A percentile compares a stretch with the other conserved stretches of the same genome.
phyloP scores from a whole-genome alignment of 2,797 vertebrate genomes.

The Cossypha niveicapilla region DNA sequence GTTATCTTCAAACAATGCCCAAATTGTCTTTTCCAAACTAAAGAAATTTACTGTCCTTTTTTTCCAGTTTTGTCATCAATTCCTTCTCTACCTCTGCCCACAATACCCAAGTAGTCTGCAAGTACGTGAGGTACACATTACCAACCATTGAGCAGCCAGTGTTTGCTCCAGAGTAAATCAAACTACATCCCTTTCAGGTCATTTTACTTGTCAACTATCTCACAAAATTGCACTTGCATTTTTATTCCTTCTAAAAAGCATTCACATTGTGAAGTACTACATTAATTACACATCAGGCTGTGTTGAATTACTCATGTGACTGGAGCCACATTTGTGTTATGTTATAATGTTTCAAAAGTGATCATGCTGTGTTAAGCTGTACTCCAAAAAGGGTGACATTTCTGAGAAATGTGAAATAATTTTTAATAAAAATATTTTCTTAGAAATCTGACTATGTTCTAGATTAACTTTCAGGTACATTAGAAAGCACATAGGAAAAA shows the following conservation, averaged over 20 bases:
- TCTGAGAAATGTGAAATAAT: not conserved
- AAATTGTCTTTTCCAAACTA: not conserved
- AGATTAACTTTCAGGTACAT: not conserved
- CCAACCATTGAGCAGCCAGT: not conserved
- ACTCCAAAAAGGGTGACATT: not conserved
- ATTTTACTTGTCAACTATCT: conserved; percentile 49
- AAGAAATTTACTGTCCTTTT: not conserved
- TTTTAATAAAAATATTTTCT: not conserved
- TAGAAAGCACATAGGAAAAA: not conserved
- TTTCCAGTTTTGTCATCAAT: not conserved
- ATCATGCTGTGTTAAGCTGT: not conserved
- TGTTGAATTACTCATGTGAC: conserved; percentile 12
- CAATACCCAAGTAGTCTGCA: not conserved
- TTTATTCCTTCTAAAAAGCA: conserved; percentile 25
- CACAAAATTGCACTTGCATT: conserved; percentile 12
- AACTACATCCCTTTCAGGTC: not conserved
- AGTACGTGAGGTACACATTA: not conserved
- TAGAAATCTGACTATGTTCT: not conserved
- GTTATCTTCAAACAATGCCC: not conserved
- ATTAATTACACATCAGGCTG: conserved; percentile 44
- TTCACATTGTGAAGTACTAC: conserved; percentile 10
- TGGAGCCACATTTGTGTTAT: not conserved
- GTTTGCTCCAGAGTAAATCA: not conserved
- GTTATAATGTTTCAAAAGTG: not conserved
- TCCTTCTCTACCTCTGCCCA: not conserved